Percentiles rank a stretch among this genome's conserved stretches.
Evolutionary conservation across 2,797 vertebrate genomes (phyloP).

Genomic region (Margarornis squamiger): DNA sequence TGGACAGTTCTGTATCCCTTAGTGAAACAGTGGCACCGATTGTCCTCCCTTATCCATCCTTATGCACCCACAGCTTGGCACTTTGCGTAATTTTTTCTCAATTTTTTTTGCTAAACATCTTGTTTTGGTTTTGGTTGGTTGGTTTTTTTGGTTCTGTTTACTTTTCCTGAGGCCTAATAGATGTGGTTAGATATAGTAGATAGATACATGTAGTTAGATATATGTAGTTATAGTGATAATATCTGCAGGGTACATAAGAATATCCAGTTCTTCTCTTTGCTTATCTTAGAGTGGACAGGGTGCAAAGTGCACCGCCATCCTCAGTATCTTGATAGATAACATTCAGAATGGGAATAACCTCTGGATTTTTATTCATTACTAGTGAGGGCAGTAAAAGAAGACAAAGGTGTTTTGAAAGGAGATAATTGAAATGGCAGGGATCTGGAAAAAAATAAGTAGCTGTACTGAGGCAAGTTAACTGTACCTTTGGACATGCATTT

Average conservation of each 20-base stretch:
- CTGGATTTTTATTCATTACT: background rate
- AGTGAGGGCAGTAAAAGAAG: background rate
- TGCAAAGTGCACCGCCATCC: background rate
- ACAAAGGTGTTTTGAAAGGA: background rate
- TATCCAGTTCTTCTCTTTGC: background rate
- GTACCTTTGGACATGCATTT: background rate
- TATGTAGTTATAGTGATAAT: background rate
- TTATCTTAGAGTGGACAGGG: background rate
- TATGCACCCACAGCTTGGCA: background rate
- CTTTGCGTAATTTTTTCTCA: rapidly evolving
- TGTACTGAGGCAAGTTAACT: background rate
- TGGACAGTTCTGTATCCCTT: background rate
- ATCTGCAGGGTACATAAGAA: background rate
- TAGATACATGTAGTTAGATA: background rate
- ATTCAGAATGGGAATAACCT: background rate
- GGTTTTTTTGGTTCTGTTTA: background rate
- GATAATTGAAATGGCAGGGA: background rate
- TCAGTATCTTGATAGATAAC: background rate
- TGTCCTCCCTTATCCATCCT: background rate
- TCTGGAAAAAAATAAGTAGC: background rate
- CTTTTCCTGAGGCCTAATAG: background rate
- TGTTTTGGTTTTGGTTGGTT: background rate
- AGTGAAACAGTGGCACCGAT: background rate
- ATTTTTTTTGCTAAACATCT: background rate
- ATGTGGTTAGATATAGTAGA: background rate